Evolutionary conservation across 2,888 invertebrate species (phyloP), one percentile per base, ranked within the genome.

Genomic region (Thymelicus lineola): DNA sequence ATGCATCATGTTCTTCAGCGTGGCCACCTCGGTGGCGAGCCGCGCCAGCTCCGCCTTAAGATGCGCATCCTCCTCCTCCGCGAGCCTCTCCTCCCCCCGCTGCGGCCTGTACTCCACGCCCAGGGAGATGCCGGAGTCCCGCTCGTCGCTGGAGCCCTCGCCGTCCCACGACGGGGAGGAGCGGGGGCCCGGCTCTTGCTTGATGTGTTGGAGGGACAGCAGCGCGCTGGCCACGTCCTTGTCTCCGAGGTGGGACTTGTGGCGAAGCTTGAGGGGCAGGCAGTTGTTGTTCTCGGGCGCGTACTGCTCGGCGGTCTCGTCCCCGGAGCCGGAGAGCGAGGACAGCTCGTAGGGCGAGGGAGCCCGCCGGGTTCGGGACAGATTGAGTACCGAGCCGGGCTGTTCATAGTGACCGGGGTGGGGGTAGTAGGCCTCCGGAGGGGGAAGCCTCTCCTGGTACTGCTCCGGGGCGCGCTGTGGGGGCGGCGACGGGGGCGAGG

Each of bases 1-100:
- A 73, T 96, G 96, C 94, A 97, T 95, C 94, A 97, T 96, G 81
- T 96, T 96, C 86, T 98, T 98, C 7, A 99, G 95, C 75, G 96
- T 97, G 64, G 97, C 98, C 75, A 99, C 98, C 90, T 99, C 98
- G 1, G 97, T 97, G 46, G 98, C 98, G 35, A 99, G 95, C 78
- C 97, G 95, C 79, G 97, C 97, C 76, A 99, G 94, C 88, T 98
- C 97, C 5, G 96, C 96, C 85, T 97, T 97, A 14, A 98, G 94
- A 85, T 97, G 96, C 73, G 96, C 95, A 82, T 97, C 96, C 75
- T 95, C 95, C 75, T 96, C 96, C 63, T 95, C 94, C 4, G 79
- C 87, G 48, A 90, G 80, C 72, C 92, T 79, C 75, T 88, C 89
- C n/a, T 88, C 88, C 0, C 89, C 82, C 73, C 89, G 83, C 75